Base-by-base conservation (phyloP, 2,888 invertebrate genomes). In the Malthinus seriepunctatus region DNA sequence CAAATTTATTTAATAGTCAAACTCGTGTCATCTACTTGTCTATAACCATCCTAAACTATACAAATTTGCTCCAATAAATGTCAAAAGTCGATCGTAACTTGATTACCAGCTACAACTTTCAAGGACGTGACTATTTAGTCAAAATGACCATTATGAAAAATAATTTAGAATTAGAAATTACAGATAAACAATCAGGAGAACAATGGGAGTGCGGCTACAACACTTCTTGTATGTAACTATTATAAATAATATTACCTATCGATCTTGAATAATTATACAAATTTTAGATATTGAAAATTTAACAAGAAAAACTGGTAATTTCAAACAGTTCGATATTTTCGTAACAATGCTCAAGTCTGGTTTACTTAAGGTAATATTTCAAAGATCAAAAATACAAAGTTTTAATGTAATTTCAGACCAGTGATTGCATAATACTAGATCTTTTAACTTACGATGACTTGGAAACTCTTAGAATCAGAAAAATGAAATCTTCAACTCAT, bases 271-370 rank as follows among this genome's bases (percentile, higher is more conserved):
- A 31, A 14, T 12, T 35, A 31, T 14, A 31, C 35, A 15, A 42
- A 14, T 44, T 66, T 52, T 68, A 82, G 83, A 82, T 74, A 80
- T 83, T 38, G 83, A 83, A 76, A 82, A 80, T 67, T 71, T 83
- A 53, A 83, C 83, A 1, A 80, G 81, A 31, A 81, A 82, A 71
- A 83, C 83, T 5, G 84, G 83, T 45, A 83, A 82, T 72, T 84
- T 78, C 68, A 83, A 83, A 67, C 81, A 81, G 61, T 84, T 83
- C 64, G 78, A 81, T 62, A 79, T 82, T 32, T 84, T 84, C 68
- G 71, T 80, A 5, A 77, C 81, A 5, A 83, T 84, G 84, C 70
- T 84, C 32, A 82, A 81, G 70, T 82, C 82, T 9, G 83, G 82
- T 39, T 70, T 83, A 39, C 69, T 83, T 53, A 81, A 82, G 74